These are phyloP conservation scores for Patagioenas fasciata DNA, from an alignment of 2,113 vertebrate genomes.

Conservation along the genomic window DNA sequence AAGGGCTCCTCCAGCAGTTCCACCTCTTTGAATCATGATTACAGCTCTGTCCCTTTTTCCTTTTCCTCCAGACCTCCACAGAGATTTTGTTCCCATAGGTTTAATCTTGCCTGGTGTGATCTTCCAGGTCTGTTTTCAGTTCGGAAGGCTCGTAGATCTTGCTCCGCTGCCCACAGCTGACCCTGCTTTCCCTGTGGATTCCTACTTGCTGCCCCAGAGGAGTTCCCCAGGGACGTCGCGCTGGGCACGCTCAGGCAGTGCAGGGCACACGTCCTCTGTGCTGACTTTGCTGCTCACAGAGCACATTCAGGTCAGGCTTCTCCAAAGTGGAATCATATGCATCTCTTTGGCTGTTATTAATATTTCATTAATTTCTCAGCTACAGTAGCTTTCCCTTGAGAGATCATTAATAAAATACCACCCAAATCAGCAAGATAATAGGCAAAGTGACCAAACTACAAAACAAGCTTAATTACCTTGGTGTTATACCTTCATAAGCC, in stretches of 20 bases:
- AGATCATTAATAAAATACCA: slow-evolving; percentile 83
- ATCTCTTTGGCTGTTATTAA: slow-evolving; percentile 72
- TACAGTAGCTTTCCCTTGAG: slow-evolving; percentile 72
- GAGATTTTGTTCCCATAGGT: not conserved
- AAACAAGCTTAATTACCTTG: slow-evolving; percentile 75
- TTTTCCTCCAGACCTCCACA: not conserved
- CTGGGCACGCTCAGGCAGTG: rapidly evolving
- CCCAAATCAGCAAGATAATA: slow-evolving; percentile 76
- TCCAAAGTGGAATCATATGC: slow-evolving; percentile 45
- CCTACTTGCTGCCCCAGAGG: not conserved
- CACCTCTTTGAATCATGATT: not conserved
- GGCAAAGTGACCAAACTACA: slow-evolving; percentile 71
- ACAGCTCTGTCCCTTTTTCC: not conserved
- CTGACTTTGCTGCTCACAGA: not conserved
- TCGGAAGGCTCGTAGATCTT: not conserved
- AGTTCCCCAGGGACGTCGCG: rapidly evolving
- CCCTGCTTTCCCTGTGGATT: not conserved
- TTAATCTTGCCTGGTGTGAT: rapidly evolving
- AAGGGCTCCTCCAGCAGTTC: not conserved
- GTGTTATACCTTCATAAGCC: slow-evolving; percentile 41
- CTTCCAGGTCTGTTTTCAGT: not conserved
- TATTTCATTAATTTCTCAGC: slow-evolving; percentile 80
- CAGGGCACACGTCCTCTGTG: rapidly evolving
- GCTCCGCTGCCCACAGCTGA: not conserved
- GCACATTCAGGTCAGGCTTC: slow-evolving; percentile 55